Base-by-base conservation (phyloP, 37 sponge, comb jelly and placozoan genomes). In the Bolinopsis microptera region DNA sequence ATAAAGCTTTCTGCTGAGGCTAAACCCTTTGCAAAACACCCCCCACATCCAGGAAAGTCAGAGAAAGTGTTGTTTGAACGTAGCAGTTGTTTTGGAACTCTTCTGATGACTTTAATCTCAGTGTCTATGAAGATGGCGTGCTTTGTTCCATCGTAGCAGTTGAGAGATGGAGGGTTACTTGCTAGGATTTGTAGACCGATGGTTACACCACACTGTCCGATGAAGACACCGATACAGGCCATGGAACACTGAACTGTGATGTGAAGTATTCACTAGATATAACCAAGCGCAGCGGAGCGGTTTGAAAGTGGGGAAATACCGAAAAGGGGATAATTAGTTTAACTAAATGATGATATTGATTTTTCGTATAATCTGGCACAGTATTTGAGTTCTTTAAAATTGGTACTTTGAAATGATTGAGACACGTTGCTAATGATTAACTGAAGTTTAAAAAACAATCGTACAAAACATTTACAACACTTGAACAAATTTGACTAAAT, bases 161-260 rank as follows among this genome's bases (percentile, higher is more conserved):
- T 41, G 30, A 86, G n/a, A 34, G 27, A 25, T 0, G 90, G 35
- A 0, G 90, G 90, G 25, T 28, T 28, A 48, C 18, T 40, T 13
- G 90, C 0, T 13, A 86, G 61, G 90, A 86, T 38, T n/a, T 86
- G 61, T 38, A 34, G 61, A 24, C 90, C 90, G 61, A 86, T 39
- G 28, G 90, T 86, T 8, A 86, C 90, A 39, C 90, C 90, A 41
- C 90, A 86, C 28, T 86, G 90, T 34, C 90, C 90, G 61, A 86
- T 86, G 28, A 86, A 86, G 25, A 86, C 3, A 41, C 61, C 90
- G 22, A 86, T 40, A 86, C 90, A 86, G n/a, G 90, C 90, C 90
- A 86, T 86, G 34, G 9, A 61, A 61, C n/a, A n/a, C n/a, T n/a
- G n/a, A n/a, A n/a, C n/a, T n/a, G n/a, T n/a, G n/a, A n/a, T n/a